These are phyloP conservation scores for Diuraphis noxia DNA, from an alignment of 1,140 invertebrate species.

Conservation along the genomic window DNA sequence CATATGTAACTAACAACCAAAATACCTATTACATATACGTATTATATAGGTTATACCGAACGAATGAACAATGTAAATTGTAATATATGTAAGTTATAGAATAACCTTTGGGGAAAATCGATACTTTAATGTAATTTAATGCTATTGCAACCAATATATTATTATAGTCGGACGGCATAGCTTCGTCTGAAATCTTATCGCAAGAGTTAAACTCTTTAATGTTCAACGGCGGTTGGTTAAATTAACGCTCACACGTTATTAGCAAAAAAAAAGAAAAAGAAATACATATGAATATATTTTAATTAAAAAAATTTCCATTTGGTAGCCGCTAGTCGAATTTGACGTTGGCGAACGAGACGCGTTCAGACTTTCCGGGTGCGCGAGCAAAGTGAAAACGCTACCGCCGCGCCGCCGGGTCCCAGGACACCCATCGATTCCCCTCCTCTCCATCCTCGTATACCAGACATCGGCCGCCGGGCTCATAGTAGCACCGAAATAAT, in stretches of 20 bases:
- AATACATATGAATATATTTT: neutral
- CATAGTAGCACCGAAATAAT: neutral
- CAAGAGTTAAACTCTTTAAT: neutral
- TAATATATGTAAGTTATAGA: neutral
- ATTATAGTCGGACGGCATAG: neutral
- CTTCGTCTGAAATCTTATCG: neutral
- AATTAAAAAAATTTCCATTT: slow-evolving; percentile 1
- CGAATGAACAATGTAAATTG: neutral
- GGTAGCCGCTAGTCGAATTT: neutral
- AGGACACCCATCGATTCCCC: no score
- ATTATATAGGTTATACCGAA: neutral
- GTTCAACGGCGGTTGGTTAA: neutral
- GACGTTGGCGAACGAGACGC: neutral
- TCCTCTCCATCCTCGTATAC: no score
- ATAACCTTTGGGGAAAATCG: neutral
- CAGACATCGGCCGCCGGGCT: neutral
- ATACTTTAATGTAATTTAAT: neutral
- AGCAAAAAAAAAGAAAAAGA: neutral
- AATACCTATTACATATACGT: neutral
- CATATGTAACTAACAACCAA: neutral
- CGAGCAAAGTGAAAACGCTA: neutral
- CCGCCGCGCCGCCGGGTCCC: no score
- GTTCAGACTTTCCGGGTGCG: neutral
- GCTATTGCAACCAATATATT: neutral
- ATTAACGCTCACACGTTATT: neutral